Percentiles rank a stretch among this genome's conserved stretches.
Conservation (phyloP, 2,797 vertebrate genomes). For the Danio jaintianensis region DNA sequence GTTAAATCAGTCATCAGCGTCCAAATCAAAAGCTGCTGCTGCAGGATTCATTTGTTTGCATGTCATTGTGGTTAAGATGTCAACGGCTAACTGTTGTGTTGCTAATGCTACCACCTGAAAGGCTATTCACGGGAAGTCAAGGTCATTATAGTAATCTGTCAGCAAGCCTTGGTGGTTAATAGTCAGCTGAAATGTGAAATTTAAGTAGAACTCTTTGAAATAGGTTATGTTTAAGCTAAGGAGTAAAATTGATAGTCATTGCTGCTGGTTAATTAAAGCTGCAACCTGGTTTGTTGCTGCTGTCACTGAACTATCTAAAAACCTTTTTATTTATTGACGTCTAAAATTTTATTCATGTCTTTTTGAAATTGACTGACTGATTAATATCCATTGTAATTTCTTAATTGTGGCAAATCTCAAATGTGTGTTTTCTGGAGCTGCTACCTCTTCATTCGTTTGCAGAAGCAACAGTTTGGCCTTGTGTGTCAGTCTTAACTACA, state of each 20-base stretch:
- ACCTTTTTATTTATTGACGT: background rate
- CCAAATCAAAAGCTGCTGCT: background rate
- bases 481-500: background rate
- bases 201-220: background rate
- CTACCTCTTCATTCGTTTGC: background rate
- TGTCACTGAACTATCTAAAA: background rate
- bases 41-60: background rate
- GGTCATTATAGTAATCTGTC: conserved; percentile 47
- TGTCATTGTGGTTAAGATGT: conserved; percentile 17
- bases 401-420: background rate
- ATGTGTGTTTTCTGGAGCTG: background rate
- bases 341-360: background rate
- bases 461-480: conserved; percentile 2
- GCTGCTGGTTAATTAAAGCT: background rate
- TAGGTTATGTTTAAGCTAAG: background rate
- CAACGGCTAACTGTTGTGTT: background rate
- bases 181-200: background rate
- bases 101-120: conserved; percentile 46
- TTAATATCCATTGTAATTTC: background rate
- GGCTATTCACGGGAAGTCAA: conserved; percentile 44
- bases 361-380: background rate
- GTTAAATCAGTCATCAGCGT: background rate
- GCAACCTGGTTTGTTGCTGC: background rate
- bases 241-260: background rate
- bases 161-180: background rate